Evolutionary conservation across 2,797 vertebrate genomes (phyloP), one percentile per base, ranked within the genome.

Genomic region (Tamandua tetradactyla): DNA sequence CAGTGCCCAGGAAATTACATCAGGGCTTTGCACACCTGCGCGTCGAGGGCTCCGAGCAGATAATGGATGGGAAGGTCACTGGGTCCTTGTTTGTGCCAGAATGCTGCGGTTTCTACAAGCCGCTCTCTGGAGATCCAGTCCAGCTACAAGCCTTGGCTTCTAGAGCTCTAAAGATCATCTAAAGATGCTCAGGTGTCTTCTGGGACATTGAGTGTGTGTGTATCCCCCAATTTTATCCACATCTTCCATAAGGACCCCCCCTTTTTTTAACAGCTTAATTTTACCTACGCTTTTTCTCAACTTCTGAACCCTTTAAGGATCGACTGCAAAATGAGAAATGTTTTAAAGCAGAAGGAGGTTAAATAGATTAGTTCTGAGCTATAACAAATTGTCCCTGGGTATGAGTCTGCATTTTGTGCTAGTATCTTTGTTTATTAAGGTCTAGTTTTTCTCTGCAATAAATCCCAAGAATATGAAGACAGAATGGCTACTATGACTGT

Each of bases 361-460:
- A 92, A 92, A 80, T 88, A 62, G 93, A 78, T n/a, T 62, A 47
- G 76, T 78, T 95, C 86, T 52, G 80, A 94, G 59, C 11, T 37
- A 47, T 64, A 37, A 22, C 40, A 37, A 27, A 61, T 40, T 95
- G 91, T 75, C 44, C 80, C 32, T 71, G 72, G 7, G 14, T 72
- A 74, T 79, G 27, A 92, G 32, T 82, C 62, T 87, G 27, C 7
- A 81, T 80, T 89, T 37, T 61, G 37, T 52, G n/a, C 22, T 82
- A 61, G 27, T 69, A 72, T 86, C 27, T 96, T 92, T 83, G 42
- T 75, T 90, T 83, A 80, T 79, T 79, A 47, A 32, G 49, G 22
- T 40, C 35, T 89, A 84, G 49, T 35, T 84, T 84, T 94, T 68
- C 25, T 89, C 59, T 79, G 74, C 17, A 75, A 35, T 35, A 82